Conservation (phyloP, 2,888 invertebrate species). For the Dasysyrphus albostriatus region DNA sequence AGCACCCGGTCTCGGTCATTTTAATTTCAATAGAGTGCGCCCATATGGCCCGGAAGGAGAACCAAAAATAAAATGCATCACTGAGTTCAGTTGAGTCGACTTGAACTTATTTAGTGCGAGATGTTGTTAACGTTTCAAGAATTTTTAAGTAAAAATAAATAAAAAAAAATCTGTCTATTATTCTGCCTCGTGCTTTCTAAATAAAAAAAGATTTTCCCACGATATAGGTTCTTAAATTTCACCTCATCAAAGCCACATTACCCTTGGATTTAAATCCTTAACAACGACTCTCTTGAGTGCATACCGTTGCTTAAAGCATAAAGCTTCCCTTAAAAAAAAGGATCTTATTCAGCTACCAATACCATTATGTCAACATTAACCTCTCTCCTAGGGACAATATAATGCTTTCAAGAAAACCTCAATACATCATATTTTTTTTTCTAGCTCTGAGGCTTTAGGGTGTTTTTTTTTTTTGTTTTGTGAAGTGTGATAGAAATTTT, state of each 20-base stretch:
- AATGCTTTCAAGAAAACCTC: slow-evolving; percentile 36
- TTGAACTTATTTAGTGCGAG: neutral
- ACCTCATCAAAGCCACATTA: slow-evolving; percentile 49
- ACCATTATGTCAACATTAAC: slow-evolving; percentile 73
- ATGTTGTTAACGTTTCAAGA: slow-evolving; percentile 8
- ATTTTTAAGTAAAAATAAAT: neutral
- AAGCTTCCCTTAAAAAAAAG: slow-evolving; percentile 45
- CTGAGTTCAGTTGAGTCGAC: neutral
- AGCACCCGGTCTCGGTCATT: slow-evolving; percentile 65
- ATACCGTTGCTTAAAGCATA: slow-evolving; percentile 11
- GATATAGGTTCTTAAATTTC: slow-evolving; percentile 23
- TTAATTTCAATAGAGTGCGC: slow-evolving; percentile 69
- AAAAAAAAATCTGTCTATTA: neutral
- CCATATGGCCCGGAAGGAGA: slow-evolving; percentile 60
- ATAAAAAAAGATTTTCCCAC: slow-evolving; percentile 46
- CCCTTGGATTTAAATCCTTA: slow-evolving; percentile 31
- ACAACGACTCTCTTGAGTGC: slow-evolving; percentile 33
- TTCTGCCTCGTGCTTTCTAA: slow-evolving; percentile 1
- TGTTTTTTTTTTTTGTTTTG: neutral
- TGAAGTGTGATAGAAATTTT: neutral
- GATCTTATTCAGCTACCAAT: slow-evolving; percentile 32
- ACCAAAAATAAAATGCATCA: slow-evolving; percentile 30
- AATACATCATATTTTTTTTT: slow-evolving; percentile 61
- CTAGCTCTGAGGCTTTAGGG: slow-evolving; percentile 5
- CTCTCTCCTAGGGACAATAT: slow-evolving; percentile 61